A percentile compares a stretch with the other conserved stretches of the same genome.
These are phyloP conservation scores for Camarhynchus parvulus DNA, from an alignment of 2,113 vertebrate species.

Conservation along the genomic window DNA sequence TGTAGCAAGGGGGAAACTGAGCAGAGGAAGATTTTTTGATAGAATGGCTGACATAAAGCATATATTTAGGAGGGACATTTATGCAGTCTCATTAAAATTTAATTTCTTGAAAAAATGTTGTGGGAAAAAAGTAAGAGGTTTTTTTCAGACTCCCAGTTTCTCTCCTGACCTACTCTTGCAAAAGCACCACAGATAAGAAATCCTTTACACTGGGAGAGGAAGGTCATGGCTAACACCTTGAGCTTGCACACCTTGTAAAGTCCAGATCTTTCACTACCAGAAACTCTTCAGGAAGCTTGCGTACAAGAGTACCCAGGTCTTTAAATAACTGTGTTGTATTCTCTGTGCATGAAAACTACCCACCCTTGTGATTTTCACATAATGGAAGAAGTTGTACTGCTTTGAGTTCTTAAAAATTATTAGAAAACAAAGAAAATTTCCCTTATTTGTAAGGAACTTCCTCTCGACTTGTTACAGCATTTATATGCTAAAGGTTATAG, in stretches of 20 bases:
- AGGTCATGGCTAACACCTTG: fast-evolving
- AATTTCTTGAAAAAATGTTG: neutral
- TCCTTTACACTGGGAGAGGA: neutral
- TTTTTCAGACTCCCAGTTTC: neutral
- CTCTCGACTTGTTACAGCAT: neutral
- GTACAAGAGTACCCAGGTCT: neutral
- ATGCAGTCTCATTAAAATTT: neutral
- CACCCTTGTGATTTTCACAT: neutral
- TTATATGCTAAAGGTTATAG: neutral
- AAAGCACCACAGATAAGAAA: neutral
- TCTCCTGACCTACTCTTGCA: neutral
- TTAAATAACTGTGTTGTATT: neutral
- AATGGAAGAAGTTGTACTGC: neutral
- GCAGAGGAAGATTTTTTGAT: neutral
- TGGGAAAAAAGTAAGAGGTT: neutral
- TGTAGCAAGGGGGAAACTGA: neutral
- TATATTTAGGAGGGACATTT: neutral
- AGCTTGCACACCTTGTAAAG: neutral
- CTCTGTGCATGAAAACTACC: neutral
- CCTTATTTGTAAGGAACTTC: neutral
- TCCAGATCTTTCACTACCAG: neutral
- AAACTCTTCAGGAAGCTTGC: neutral
- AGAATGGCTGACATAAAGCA: neutral
- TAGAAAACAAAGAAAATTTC: neutral
- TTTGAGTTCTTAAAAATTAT: neutral